Base-by-base conservation (phyloP, 2,113 vertebrate species). In the Mustelus asterias region DNA sequence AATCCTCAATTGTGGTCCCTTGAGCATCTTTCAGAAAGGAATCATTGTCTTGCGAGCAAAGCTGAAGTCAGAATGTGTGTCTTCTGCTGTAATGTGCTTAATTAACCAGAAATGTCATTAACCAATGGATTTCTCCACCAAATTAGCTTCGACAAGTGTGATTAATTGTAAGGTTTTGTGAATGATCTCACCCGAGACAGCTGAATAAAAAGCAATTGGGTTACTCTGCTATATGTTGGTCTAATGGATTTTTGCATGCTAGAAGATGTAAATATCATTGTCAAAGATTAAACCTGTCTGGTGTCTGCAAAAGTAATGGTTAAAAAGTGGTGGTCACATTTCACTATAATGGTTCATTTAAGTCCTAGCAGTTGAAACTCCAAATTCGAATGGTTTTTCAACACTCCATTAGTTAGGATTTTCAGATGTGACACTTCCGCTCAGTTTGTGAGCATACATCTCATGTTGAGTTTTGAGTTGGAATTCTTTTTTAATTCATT, bases 31-130 rank as follows among this genome's bases (percentile, higher is more conserved):
- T 95, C 67, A 72, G 67, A 72, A 72, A 95, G 69, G 69, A 54
- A 95, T 95, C 94, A 48, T 72, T 76, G 33, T 95, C 69, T 44
- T 72, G 94, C 44, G 37, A 95, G 69, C 70, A 33, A 96, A 96
- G 95, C 97, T 96, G 97, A 96, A 95, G 97, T 97, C 97, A 93
- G 96, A 97, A 97, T 96, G 97, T 60, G 96, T 10, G 70, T 96
- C 96, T 96, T 96, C 96, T 94, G 96, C 96, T 96, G 96, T 96
- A 95, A 94, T 96, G 0, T 96, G 97, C 97, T 97, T 98, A 98
- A 98, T 98, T 98, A 97, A 97, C 97, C 97, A 97, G 97, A 98
- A 98, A 98, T 97, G 97, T 98, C 98, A 98, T 98, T 98, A 98
- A 97, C 97, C 96, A 97, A 96, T 98, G 97, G 98, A 98, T 98